Evolutionary conservation across 2,888 invertebrate genomes (phyloP), one percentile per base, ranked within the genome.

Genomic region (Spisula subtruncata): DNA sequence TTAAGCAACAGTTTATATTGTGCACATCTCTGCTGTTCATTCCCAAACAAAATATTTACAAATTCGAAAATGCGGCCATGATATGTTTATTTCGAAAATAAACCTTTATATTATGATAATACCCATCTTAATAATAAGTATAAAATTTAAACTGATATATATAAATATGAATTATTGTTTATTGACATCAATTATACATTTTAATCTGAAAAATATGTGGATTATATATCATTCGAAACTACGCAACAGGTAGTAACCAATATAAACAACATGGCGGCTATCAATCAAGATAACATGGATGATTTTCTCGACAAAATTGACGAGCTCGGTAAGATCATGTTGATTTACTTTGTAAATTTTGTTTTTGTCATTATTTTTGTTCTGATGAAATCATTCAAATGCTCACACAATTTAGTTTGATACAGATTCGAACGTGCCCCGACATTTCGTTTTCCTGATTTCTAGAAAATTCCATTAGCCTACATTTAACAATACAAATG

Each of bases 291-390:
- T 46, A 75, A 75, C 35, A 56, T 95, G 18, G 93, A 94, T 25
- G 90, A 94, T 66, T 95, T 96, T 91, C 92, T 95, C 5, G 92
- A 90, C 32, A 95, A 95, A 94, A 95, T 96, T 29, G 95, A 95
- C 92, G 94, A 95, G 90, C 90, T 95, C 81, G 95, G 95, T 95
- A 93, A 20, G 84, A n/a, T 51, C 20, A 16, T 66, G 6, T n/a
- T 12, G 18, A 32, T 1, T 41, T 6, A 16, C 51, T 51, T 4
- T 51, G 51, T 8, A 8, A 10, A 8, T 51, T 51, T 51, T 51
- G 12, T 12, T 10, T 1, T 51, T 16, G 12, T 51, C 51, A 1
- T 51, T 16, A 16, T 16, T 51, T 51, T 51, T 51, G 10, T 51
- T 51, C 41, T 2, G 2, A 5, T 41, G 41, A 41, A 41, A 41